Percentiles rank a stretch among this genome's conserved stretches.
phyloP scores from a whole-genome alignment of 2,113 vertebrate genomes.

The Corvus cornix region DNA sequence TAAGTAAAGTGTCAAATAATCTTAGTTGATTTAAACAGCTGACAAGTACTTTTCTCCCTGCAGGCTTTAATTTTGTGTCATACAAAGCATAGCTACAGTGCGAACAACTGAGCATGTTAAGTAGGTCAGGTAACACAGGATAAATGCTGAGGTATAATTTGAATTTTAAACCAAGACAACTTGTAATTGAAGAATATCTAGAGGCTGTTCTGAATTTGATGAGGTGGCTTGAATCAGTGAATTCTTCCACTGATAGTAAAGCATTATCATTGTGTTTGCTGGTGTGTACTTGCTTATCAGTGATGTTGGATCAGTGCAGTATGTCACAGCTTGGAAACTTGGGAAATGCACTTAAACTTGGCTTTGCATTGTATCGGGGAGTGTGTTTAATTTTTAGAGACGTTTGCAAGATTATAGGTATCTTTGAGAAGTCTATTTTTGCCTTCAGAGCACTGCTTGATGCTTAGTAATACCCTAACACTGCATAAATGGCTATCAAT shows the following conservation, averaged over 20 bases:
- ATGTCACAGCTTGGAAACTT: background rate
- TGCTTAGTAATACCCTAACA: background rate
- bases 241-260: background rate
- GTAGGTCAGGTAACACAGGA: background rate
- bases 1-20: background rate
- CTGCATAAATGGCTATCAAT: background rate
- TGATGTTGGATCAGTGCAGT: background rate
- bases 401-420: background rate
- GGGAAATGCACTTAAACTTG: background rate
- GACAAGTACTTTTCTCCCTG: background rate
- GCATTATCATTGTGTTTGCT: background rate
- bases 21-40: background rate
- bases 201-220: background rate
- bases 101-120: background rate
- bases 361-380: background rate
- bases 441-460: background rate
- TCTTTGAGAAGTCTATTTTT: background rate
- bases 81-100: background rate
- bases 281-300: background rate
- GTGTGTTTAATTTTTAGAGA: background rate
- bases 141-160: background rate
- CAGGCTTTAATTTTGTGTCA: constrained; percentile 15
- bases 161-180: background rate
- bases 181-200: background rate
- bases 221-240: background rate